A percentile compares a stretch with the other conserved stretches of the same genome.
These are phyloP conservation scores for Nemotelus nigrinus DNA, from an alignment of 2,888 invertebrate genomes.

Conservation along the genomic window DNA sequence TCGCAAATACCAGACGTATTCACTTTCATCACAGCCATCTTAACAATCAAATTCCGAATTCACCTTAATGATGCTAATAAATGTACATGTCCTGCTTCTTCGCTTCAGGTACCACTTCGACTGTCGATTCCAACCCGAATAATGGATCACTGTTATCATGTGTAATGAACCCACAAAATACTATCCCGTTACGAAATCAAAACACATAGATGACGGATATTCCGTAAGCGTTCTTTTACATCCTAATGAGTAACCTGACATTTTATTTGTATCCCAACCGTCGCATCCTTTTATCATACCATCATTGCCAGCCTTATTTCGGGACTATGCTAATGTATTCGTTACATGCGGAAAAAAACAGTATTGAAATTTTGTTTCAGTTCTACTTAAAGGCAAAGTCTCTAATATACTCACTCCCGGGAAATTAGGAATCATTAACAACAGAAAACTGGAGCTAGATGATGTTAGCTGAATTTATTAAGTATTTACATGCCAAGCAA, in stretches of 20 bases:
- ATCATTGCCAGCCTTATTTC: constrained; percentile 11
- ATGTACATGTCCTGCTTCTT: too few relatives aligned
- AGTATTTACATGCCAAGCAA: too few relatives aligned
- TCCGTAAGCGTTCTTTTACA: not conserved
- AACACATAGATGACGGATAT: not conserved
- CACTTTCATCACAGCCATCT: too few relatives aligned
- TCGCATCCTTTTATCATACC: constrained; percentile 4
- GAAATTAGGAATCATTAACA: too few relatives aligned
- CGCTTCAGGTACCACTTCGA: too few relatives aligned
- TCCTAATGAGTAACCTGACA: constrained; percentile 5
- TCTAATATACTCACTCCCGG: too few relatives aligned
- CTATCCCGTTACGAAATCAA: constrained; percentile 1
- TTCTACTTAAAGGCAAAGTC: not conserved
- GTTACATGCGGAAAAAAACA: not conserved
- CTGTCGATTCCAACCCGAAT: not conserved
- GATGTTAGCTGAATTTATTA: too few relatives aligned
- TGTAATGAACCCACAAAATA: constrained; percentile 19
- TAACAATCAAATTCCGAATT: too few relatives aligned
- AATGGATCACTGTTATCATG: not conserved
- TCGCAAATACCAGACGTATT: too few relatives aligned
- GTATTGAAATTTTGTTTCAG: not conserved
- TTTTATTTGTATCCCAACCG: constrained; percentile 5
- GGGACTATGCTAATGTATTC: not conserved
- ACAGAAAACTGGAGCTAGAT: too few relatives aligned
- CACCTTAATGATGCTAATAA: too few relatives aligned